Percentiles rank a stretch among this genome's conserved stretches.
Conservation (phyloP, 2,113 vertebrate genomes). For the Junco hyemalis region DNA sequence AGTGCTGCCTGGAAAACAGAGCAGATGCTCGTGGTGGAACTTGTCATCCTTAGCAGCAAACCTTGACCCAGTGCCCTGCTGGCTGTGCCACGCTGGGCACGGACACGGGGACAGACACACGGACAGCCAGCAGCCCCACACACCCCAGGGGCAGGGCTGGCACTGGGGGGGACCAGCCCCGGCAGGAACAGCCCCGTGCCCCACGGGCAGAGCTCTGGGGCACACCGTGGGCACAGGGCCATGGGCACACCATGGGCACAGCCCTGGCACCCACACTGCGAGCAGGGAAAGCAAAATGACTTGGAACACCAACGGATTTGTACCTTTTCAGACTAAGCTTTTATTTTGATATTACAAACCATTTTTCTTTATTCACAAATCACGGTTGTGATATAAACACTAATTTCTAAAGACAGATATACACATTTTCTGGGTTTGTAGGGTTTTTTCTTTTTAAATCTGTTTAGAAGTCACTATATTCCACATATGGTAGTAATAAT, state of each 20-base stretch:
- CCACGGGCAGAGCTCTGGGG: rapidly evolving
- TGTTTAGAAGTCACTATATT: constrained; percentile 82
- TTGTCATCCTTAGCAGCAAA: neutral
- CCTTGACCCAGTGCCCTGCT: rapidly evolving
- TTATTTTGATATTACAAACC: constrained; percentile 90
- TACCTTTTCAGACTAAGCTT: constrained; percentile 85
- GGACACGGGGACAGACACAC: neutral
- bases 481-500: constrained; percentile 81
- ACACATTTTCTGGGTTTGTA: constrained; percentile 84
- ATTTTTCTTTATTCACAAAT: constrained; percentile 88
- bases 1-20: neutral
- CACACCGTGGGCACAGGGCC: rapidly evolving
- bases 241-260: rapidly evolving
- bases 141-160: neutral
- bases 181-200: neutral
- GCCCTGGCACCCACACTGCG: neutral
- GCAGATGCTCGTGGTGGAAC: no score
- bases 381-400: constrained; percentile 87
- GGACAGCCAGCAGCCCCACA: neutral
- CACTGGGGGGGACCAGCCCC: neutral
- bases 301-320: constrained; percentile 39
- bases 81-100: neutral
- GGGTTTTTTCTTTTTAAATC: constrained; percentile 54
- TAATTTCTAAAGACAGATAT: constrained; percentile 89
- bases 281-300: constrained; percentile 48